Evolutionary conservation across 1,140 invertebrate genomes (phyloP), one percentile per base, ranked within the genome.

Genomic region (Chelonus insularis): DNA sequence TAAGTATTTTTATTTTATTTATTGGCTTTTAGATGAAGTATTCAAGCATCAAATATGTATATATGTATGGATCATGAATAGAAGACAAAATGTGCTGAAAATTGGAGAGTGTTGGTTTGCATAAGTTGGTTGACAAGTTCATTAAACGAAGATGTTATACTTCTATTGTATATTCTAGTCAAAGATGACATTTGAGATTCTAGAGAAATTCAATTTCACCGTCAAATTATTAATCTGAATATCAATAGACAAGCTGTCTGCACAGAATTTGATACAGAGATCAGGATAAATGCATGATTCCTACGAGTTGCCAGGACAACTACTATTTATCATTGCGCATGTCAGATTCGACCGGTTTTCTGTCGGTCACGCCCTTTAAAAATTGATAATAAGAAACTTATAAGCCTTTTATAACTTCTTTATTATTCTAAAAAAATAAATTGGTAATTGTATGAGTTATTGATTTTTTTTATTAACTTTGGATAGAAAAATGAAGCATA

Each of bases 331-430:
- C 34, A 43, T 21, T 68, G 69, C 69, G 70, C 71, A 71, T 67
- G 67, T 68, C 70, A 55, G 37, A 45, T 67, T 67, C 70, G 64
- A 66, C 60, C 67, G 62, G 60, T 48, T 45, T 47, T 48, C 37
- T 59, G 52, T 65, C 54, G 67, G 70, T 73, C 69, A 72, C 69
- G 63, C 68, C 68, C 71, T 72, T 64, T 55, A 50, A 43, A 71
- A 70, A 71, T 72, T 70, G 47, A 47, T 36, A 47, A 56, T 64
- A 64, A 64, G 14, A 29, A 57, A 23, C 39, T 41, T 43, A 41
- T 23, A 57, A 25, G 8, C 8, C 20, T 56, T 23, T 16, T 8
- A 29, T 41, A 25, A 21, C 16, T 54, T 54, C 14, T 23, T 7
- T 23, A 52, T 32, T 29, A 52, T 29, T 58, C 32, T 34, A 47